Evolutionary conservation across 64 coral and sea anemone species (phyloP).

Genomic region (Cladopsammia gracilis): DNA sequence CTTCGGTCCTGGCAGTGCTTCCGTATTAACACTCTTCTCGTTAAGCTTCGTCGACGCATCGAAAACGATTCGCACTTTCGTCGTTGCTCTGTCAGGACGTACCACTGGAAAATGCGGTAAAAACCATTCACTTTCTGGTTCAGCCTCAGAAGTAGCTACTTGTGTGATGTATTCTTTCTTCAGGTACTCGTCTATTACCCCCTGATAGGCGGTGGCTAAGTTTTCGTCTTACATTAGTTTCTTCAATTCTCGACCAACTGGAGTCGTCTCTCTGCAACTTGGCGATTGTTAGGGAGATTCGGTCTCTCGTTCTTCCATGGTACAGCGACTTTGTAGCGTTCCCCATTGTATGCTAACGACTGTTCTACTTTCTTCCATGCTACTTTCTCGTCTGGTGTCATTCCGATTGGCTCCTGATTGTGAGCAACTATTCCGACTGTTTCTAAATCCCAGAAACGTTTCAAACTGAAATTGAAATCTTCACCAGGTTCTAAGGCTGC

Average conservation of each 20-base stretch:
- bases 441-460: slow-evolving; percentile 69
- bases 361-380: slow-evolving; percentile 37
- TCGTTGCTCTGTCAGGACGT: slow-evolving; percentile 64
- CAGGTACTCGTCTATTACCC: slow-evolving; percentile 68
- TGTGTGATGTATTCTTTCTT: slow-evolving; percentile 58
- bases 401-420: neutral
- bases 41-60: slow-evolving; percentile 73
- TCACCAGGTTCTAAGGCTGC: neutral
- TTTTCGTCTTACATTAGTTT: slow-evolving; percentile 31
- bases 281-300: slow-evolving; percentile 25
- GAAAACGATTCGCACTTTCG: slow-evolving; percentile 68
- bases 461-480: slow-evolving; percentile 22
- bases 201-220: slow-evolving; percentile 43
- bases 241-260: slow-evolving; percentile 24
- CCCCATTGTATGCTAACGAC: slow-evolving; percentile 29
- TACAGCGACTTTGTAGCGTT: slow-evolving; percentile 35
- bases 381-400: slow-evolving; percentile 53
- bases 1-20: slow-evolving; percentile 74
- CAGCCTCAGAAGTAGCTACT: slow-evolving; percentile 59
- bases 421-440: slow-evolving; percentile 20
- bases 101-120: slow-evolving; percentile 78
- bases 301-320: slow-evolving; percentile 66
- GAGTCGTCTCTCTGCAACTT: slow-evolving; percentile 46
- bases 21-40: slow-evolving; percentile 82
- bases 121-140: slow-evolving; percentile 69